Evolutionary conservation across 2,113 vertebrate species (phyloP), one percentile per base, ranked within the genome.

Genomic region (Brachyhypopomus occidentalis): DNA sequence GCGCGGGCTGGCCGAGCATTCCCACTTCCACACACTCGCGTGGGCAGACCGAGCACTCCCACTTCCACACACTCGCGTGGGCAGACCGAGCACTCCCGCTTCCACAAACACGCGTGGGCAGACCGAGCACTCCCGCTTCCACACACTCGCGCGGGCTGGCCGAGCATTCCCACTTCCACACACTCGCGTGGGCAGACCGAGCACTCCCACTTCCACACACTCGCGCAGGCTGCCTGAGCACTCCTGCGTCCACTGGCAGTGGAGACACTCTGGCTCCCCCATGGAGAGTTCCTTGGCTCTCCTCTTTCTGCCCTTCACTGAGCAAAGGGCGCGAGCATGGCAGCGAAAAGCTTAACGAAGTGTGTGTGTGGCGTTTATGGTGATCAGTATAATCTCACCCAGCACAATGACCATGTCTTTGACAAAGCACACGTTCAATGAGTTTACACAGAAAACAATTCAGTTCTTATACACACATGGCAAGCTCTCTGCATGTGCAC

Each of bases 241-340:
- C 88, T 30, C 62, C 88, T 89, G 88, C 79, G 91, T 34, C 93
- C 92, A 93, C 92, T 92, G 89, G 89, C 87, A 91, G 92, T 87
- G 87, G 80, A 84, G 92, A 91, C 90, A 92, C 93, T 92, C 89
- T 87, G 83, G 84, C 85, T 89, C 85, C 92, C 86, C 91, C 84
- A 83, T 83, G 85, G 80, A 72, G 77, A 72, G 25, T 92, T 89
- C 88, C 67, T 89, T 84, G 76, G 87, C 86, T 91, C 88, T 88
- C 89, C 85, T 84, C 85, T 88, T 90, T 91, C 92, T 89, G 88
- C 88, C 89, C 89, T 91, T 90, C 90, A 89, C 89, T 76, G 9
- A 38, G 30, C 20, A 3, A 20, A 85, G 77, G 76, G 73, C 80
- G 72, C 66, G 77, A 77, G 59, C 80, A 79, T 77, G 34, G 74